Conservation (phyloP, 2,797 vertebrate species). For the Melanotaenia parkinsoni region DNA sequence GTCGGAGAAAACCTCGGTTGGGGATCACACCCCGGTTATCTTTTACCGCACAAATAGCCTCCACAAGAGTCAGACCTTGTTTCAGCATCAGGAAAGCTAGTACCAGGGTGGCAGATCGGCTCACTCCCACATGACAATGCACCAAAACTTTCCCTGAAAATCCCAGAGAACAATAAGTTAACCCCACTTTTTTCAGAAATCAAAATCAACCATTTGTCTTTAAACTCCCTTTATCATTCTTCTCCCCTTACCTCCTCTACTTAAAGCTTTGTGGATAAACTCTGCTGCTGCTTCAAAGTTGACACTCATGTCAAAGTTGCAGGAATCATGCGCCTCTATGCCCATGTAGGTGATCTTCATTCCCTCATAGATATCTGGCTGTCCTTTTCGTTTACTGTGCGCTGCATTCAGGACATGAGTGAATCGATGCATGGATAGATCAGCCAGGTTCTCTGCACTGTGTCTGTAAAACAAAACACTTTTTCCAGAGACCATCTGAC, state of each 20-base stretch:
- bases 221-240: neutral
- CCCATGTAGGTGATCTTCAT: conserved; percentile 89
- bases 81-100: conserved; percentile 96
- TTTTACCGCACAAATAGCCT: conserved; percentile 94
- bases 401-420: conserved; percentile 92
- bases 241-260: conserved; percentile 78
- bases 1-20: conserved; percentile 92
- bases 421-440: conserved; percentile 84
- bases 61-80: conserved; percentile 90
- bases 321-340: conserved; percentile 88
- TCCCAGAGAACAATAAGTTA: conserved; percentile 14
- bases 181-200: neutral
- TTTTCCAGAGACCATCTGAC: neutral
- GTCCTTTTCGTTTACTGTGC: conserved; percentile 86
- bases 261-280: conserved; percentile 90
- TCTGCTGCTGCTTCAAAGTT: conserved; percentile 89
- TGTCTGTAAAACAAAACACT: conserved; percentile 75
- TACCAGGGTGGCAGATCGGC: conserved; percentile 92
- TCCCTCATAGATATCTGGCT: conserved; percentile 82
- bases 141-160: conserved; percentile 90
- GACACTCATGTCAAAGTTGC: conserved; percentile 90
- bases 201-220: neutral
- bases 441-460: conserved; percentile 86
- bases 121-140: conserved; percentile 94
- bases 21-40: conserved; percentile 91